A percentile compares a stretch with the other conserved stretches of the same genome.
Conservation (phyloP, 2,888 invertebrate species). For the Xestia c-nigrum region DNA sequence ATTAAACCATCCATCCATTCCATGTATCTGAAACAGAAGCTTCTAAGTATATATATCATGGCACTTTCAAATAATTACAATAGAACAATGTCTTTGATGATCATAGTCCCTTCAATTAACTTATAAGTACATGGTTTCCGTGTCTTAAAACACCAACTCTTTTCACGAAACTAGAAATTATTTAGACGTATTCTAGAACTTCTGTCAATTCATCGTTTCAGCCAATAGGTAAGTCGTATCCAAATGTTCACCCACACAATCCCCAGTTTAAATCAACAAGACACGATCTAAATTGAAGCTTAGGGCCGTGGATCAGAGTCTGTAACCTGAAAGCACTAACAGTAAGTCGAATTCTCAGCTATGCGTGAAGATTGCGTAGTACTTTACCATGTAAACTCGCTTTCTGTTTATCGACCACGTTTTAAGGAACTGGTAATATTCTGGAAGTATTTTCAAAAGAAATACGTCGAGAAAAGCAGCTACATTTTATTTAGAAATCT, state of each 20-base stretch:
- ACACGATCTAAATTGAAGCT: conserved; percentile 10
- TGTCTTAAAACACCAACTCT: background rate
- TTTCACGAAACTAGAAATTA: background rate
- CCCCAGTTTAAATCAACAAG: conserved; percentile 9
- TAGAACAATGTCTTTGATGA: background rate
- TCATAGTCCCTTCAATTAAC: background rate
- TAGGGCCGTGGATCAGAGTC: conserved; percentile 8
- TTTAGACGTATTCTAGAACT: conserved; percentile 1
- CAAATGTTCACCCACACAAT: conserved; percentile 21
- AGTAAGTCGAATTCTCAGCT: conserved; percentile 3
- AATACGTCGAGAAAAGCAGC: background rate
- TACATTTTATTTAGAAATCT: background rate
- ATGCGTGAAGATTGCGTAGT: conserved; percentile 19
- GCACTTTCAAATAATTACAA: background rate
- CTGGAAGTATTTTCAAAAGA: background rate
- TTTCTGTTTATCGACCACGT: conserved; percentile 4
- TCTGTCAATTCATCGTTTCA: background rate
- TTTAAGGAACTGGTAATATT: conserved; percentile 13
- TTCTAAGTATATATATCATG: background rate
- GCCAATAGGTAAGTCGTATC: background rate
- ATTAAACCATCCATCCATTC: background rate
- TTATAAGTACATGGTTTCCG: background rate
- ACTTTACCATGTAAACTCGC: conserved; percentile 4
- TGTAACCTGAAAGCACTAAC: conserved; percentile 20
- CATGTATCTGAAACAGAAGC: background rate